Base-by-base conservation (phyloP, 1,140 invertebrate species). In the Drosophila neocordata region DNA sequence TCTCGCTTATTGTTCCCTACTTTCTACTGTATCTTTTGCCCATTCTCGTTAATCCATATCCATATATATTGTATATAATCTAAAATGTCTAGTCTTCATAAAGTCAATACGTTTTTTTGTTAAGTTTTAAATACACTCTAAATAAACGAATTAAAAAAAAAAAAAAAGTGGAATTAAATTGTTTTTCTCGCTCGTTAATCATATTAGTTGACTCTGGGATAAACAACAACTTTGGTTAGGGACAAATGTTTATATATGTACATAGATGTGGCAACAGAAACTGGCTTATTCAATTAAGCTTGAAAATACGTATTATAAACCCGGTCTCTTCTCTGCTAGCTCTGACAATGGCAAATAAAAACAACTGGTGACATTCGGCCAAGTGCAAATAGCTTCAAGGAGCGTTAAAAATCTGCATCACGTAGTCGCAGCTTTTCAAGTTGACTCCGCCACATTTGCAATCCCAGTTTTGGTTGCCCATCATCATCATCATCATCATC, bases 271-370 rank as follows among this genome's bases (percentile, higher is more conserved):
- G 24, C 22, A 18, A 15, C 41, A 31, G 35, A 44, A 55, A 56
- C 27, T 34, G 70, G 52, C 60, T 69, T 69, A 77, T 81, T 77
- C 66, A 81, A 85, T 85, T 71, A 84, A 85, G 69, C 55, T 15
- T 52, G 69, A 63, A 51, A 65, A 68, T 73, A 20, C 53, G 61
- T 12, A 55, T 44, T 37, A 57, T 62, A 41, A 73, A 31, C 27
- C 27, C 8, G 11, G 2, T 0, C 41, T 48, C 3, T 13, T 48
- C 41, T 48, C 9, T 20, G 0, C 13, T 1, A 8, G 7, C 41
- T 15, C 13, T 18, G 13, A 7, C 41, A 15, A 44, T 44, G 41
- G 41, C 15, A 9, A 18, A 31, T 1, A 20, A 6, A 9, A 20
- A 48, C 41, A 48, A 48, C 41, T 48, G 41, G 15, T 48, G 41